A percentile compares a stretch with the other conserved stretches of the same genome.
These are phyloP conservation scores for Agraylea sexmaculata DNA, from an alignment of 1,140 invertebrate species.

Conservation along the genomic window DNA sequence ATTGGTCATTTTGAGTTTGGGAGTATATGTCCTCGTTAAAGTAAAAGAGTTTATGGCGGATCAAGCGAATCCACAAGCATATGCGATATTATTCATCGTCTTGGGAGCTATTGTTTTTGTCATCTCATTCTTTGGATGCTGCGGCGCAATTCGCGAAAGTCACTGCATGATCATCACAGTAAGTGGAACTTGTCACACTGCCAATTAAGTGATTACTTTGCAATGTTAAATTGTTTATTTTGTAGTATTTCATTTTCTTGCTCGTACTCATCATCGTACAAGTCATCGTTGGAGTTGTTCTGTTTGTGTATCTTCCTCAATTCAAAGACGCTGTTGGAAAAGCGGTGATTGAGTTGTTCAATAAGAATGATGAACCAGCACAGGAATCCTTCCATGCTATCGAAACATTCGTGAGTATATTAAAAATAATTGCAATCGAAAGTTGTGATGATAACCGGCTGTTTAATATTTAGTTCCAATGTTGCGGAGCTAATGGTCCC, in stretches of 20 bases:
- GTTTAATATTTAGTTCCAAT: too few relatives aligned
- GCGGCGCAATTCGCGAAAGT: slow-evolving; percentile 70
- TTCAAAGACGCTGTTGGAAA: slow-evolving; percentile 34
- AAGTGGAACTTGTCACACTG: slow-evolving; percentile 23
- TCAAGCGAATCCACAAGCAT: too few relatives aligned
- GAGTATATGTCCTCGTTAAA: slow-evolving; percentile 43
- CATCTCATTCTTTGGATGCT: slow-evolving; percentile 76
- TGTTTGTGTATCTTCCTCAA: slow-evolving; percentile 42
- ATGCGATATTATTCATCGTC: slow-evolving; percentile 55
- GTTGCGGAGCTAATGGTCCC: slow-evolving; percentile 45
- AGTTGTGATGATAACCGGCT: neutral
- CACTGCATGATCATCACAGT: slow-evolving; percentile 74
- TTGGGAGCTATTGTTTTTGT: slow-evolving; percentile 62
- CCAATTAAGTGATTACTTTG: neutral
- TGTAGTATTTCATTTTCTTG: slow-evolving; percentile 52
- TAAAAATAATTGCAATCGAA: neutral
- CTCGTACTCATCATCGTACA: slow-evolving; percentile 52
- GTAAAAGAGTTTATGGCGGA: slow-evolving; percentile 35
- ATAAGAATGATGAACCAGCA: slow-evolving; percentile 24
- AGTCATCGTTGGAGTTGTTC: slow-evolving; percentile 45
- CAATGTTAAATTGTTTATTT: slow-evolving; percentile 16
- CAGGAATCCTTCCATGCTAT: slow-evolving; percentile 36
- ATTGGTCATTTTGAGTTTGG: slow-evolving; percentile 46
- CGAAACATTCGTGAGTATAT: slow-evolving; percentile 39
- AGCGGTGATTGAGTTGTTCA: slow-evolving; percentile 32